Percentiles rank a stretch among this genome's conserved stretches.
phyloP scores from a whole-genome alignment of 2,888 invertebrate species.

The Rhynchonema sp. region DNA sequence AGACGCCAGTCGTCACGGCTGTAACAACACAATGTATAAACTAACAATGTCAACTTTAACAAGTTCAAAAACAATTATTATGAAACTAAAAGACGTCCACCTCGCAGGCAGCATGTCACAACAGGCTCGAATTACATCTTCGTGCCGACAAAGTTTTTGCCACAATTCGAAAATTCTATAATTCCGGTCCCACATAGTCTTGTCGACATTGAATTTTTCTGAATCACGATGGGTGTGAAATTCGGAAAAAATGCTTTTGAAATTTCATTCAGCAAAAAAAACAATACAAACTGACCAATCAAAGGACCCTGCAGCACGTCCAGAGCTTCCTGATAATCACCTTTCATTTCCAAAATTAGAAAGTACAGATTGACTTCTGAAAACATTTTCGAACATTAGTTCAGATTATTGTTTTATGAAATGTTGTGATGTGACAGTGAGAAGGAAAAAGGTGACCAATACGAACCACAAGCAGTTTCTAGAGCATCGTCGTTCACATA shows the following conservation, averaged over 20 bases:
- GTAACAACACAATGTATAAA: not conserved
- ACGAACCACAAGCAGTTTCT: slow-evolving; percentile 43
- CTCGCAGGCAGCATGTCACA: not conserved
- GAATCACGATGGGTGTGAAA: too few relatives aligned
- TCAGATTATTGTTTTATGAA: too few relatives aligned
- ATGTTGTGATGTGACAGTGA: too few relatives aligned
- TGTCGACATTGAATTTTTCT: not conserved
- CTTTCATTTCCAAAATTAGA: slow-evolving; percentile 52
- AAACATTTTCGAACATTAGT: not conserved
- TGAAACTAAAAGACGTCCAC: slow-evolving; percentile 2
- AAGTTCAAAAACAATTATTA: too few relatives aligned
- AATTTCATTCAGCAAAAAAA: too few relatives aligned
- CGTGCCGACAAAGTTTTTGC: not conserved
- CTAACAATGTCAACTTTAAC: not conserved
- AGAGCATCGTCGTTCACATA: slow-evolving; percentile 64
- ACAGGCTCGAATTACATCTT: not conserved
- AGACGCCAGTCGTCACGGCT: slow-evolving; percentile 13
- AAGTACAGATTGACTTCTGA: slow-evolving; percentile 73
- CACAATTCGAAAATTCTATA: not conserved
- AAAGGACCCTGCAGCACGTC: slow-evolving; percentile 58
- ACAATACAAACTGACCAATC: slow-evolving; percentile 41
- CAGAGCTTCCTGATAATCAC: slow-evolving; percentile 59
- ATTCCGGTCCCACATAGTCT: not conserved
- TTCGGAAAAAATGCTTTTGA: too few relatives aligned
- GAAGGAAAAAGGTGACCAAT: not conserved